Evolutionary conservation across 1,140 invertebrate species (phyloP).

Genomic region (Heliothis subflexa): DNA sequence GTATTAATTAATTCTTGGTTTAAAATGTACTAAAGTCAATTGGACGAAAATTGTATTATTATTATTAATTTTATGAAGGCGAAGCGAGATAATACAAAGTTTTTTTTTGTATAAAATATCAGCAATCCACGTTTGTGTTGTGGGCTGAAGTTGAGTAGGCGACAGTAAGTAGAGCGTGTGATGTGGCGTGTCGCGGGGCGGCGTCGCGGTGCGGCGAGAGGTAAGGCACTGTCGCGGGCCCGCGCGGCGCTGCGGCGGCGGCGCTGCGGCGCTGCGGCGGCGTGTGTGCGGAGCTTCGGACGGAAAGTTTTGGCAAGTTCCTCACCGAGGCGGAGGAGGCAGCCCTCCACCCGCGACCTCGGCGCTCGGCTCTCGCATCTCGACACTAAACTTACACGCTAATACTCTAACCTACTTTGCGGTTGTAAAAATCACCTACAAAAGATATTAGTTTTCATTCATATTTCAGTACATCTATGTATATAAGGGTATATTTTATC

Average conservation of each 20-base stretch:
- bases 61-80: not conserved
- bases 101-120: not conserved
- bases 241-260: slow-evolving; percentile 54
- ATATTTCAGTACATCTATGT: slow-evolving; percentile 83
- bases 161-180: not conserved
- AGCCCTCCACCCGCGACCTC: slow-evolving; percentile 68
- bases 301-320: slow-evolving; percentile 83
- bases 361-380: slow-evolving; percentile 75
- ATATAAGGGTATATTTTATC: slow-evolving; percentile 85
- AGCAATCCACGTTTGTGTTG: not conserved
- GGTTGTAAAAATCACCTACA: slow-evolving; percentile 86
- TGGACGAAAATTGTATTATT: not conserved
- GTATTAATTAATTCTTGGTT: not conserved
- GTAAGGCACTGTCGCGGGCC: slow-evolving; percentile 78
- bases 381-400: slow-evolving; percentile 77
- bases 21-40: not conserved
- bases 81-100: not conserved
- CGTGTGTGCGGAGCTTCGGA: slow-evolving; percentile 78
- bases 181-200: slow-evolving; percentile 13
- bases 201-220: slow-evolving; percentile 64
- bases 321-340: slow-evolving; percentile 75
- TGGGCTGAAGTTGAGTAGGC: not conserved
- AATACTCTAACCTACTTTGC: slow-evolving; percentile 83
- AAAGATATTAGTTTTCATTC: slow-evolving; percentile 85
- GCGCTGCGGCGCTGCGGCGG: slow-evolving; percentile 63